Evolutionary conservation across 2,113 vertebrate genomes (phyloP).

Genomic region (Gymnogyps californianus): DNA sequence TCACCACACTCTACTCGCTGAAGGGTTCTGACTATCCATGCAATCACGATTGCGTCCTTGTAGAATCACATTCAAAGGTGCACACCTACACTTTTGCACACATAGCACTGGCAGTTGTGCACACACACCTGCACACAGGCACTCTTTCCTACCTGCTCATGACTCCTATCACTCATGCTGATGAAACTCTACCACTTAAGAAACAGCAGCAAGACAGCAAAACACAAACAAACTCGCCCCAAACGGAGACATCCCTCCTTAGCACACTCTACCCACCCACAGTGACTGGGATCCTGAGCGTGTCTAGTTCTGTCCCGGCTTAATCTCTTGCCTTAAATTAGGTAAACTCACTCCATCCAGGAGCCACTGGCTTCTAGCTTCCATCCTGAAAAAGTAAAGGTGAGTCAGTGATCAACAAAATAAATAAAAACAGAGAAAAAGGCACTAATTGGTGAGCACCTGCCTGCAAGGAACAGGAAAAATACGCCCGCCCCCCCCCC

Average conservation of each 20-base stretch:
- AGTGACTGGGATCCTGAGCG: not conserved
- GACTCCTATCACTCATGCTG: not conserved
- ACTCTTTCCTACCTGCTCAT: not conserved
- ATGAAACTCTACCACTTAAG: not conserved
- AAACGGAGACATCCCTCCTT: not conserved
- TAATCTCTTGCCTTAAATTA: not conserved
- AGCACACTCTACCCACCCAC: not conserved
- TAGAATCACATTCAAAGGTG: not conserved
- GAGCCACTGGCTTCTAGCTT: not conserved
- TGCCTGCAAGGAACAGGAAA: conserved; percentile 63
- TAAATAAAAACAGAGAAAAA: conserved; percentile 41
- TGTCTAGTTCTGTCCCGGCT: not conserved
- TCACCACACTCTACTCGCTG: not conserved
- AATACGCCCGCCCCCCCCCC: too few species aligned
- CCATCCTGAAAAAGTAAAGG: conserved; percentile 12
- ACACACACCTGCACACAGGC: not conserved
- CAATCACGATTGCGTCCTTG: not conserved
- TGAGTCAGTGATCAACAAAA: conserved; percentile 38
- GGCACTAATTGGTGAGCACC: conserved; percentile 62
- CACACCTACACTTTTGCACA: not conserved
- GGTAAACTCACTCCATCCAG: not conserved
- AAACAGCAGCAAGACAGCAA: not conserved
- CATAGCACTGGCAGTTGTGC: not conserved
- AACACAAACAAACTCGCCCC: not conserved
- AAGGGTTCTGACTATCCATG: not conserved